Evolutionary conservation across 2,888 invertebrate species (phyloP).

Genomic region (Melolontha melolontha): DNA sequence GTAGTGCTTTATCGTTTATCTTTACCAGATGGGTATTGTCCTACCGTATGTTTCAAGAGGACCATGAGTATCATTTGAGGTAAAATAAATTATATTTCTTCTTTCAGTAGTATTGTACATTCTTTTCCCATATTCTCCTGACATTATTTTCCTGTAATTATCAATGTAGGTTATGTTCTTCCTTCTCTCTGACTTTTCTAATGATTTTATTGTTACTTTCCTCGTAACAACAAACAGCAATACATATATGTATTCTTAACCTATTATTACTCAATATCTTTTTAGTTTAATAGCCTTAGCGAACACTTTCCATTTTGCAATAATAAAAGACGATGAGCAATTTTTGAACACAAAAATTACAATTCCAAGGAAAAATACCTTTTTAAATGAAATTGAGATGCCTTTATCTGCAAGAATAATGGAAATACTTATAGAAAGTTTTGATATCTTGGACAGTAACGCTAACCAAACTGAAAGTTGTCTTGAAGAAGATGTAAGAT

Average conservation of each 20-base stretch:
- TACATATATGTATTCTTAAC: too few relatives aligned
- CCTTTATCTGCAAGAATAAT: slow-evolving; percentile 40
- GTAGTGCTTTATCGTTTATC: slow-evolving; percentile 48
- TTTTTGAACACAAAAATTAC: slow-evolving; percentile 34
- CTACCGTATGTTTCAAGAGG: slow-evolving; percentile 39
- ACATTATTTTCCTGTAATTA: too few relatives aligned
- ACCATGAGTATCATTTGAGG: slow-evolving; percentile 46
- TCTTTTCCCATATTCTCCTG: too few relatives aligned
- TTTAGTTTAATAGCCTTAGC: slow-evolving; percentile 46
- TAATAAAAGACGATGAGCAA: slow-evolving; percentile 44
- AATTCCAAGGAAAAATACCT: slow-evolving; percentile 25
- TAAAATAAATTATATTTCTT: slow-evolving; percentile 34
- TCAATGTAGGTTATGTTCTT: too few relatives aligned
- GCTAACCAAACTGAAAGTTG: neutral
- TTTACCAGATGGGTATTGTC: slow-evolving; percentile 45
- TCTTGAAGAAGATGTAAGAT: slow-evolving; percentile 26
- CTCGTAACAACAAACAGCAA: too few relatives aligned
- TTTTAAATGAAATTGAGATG: slow-evolving; percentile 18
- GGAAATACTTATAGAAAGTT: slow-evolving; percentile 28
- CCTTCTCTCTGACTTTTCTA: too few relatives aligned
- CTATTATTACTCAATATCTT: slow-evolving; percentile 28
- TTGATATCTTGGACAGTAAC: slow-evolving; percentile 17
- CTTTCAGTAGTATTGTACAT: too few relatives aligned
- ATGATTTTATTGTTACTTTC: too few relatives aligned
- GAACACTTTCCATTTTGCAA: slow-evolving; percentile 44